Conservation (phyloP, 2,797 vertebrate genomes). For the Notolepis coatsorum region DNA sequence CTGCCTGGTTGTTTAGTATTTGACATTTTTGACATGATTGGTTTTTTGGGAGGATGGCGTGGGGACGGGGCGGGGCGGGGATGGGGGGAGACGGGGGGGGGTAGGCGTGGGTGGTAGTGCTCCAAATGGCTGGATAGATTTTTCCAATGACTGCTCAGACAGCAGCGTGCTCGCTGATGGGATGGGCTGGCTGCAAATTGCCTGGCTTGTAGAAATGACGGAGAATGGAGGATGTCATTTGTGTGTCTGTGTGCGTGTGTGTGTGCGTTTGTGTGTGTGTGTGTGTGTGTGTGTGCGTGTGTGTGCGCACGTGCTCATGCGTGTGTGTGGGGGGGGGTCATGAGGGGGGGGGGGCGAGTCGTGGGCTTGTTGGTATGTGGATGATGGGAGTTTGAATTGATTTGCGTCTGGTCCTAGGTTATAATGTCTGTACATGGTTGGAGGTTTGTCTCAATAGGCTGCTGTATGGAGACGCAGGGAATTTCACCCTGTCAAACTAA, state of each 20-base stretch:
- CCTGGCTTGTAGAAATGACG: conserved; percentile 18
- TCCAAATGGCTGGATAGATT: conserved; percentile 8
- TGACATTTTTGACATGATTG: conserved; percentile 23
- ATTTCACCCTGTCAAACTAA: conserved; percentile 8
- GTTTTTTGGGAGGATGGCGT: neutral
- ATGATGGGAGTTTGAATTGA: no score
- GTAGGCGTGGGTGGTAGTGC: no score
- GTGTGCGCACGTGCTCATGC: conserved; percentile 8
- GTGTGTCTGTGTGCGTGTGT: conserved; percentile 19
- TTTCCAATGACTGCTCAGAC: conserved; percentile 30
- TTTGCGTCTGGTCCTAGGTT: no score
- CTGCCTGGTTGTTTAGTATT: conserved; percentile 24
- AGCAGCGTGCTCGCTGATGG: neutral
- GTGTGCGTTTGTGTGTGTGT: conserved; percentile 8
- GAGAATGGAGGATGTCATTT: neutral
- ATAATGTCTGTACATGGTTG: no score
- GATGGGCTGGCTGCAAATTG: conserved; percentile 15
- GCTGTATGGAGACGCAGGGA: neutral
- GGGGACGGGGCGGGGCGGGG: neutral
- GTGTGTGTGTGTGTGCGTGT: conserved; percentile 16
- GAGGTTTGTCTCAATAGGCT: no score
- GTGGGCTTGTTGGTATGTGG: no score
- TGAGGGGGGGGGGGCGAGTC: neutral
- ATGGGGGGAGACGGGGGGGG: neutral
- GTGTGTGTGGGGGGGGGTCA: conserved; percentile 23